Percentiles rank a stretch among this genome's conserved stretches.
Evolutionary conservation across 1,140 invertebrate species (phyloP).

Genomic region (Drosophila pachea): DNA sequence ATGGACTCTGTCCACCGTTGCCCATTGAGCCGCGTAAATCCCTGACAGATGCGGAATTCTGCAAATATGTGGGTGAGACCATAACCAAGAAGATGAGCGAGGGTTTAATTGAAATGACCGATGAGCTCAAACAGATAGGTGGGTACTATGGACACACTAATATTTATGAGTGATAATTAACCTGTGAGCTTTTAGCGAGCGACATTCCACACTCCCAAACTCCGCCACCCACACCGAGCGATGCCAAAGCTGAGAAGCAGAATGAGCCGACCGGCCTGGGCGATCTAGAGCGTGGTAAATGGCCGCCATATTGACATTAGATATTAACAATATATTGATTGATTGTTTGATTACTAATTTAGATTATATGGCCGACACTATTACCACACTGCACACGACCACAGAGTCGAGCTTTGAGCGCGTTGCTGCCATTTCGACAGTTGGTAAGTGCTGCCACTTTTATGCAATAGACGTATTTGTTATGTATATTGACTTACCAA

Average conservation of each 20-base stretch:
- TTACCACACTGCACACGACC: slow-evolving; percentile 70
- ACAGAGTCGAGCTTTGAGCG: slow-evolving; percentile 75
- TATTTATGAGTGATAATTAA: background rate
- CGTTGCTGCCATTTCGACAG: slow-evolving; percentile 73
- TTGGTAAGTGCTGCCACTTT: slow-evolving; percentile 68
- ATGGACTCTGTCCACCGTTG: slow-evolving; percentile 52
- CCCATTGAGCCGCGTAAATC: slow-evolving; percentile 71
- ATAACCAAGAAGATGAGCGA: slow-evolving; percentile 79
- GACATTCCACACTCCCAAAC: slow-evolving; percentile 78
- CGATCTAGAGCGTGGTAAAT: slow-evolving; percentile 56
- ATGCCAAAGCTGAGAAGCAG: slow-evolving; percentile 69
- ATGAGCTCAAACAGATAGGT: slow-evolving; percentile 74
- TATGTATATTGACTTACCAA: slow-evolving; percentile 69
- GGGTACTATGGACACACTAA: background rate
- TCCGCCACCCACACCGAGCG: slow-evolving; percentile 77
- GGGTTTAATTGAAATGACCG: slow-evolving; percentile 71
- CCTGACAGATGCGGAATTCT: slow-evolving; percentile 77
- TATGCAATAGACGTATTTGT: slow-evolving; percentile 68
- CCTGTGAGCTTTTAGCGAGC: slow-evolving; percentile 43
- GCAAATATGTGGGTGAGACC: slow-evolving; percentile 76
- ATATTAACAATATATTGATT: background rate
- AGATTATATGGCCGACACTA: slow-evolving; percentile 68
- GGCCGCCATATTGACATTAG: background rate
- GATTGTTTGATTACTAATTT: background rate
- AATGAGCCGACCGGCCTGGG: slow-evolving; percentile 43